These are phyloP conservation scores for Chymomyza caudatula DNA, from an alignment of 2,888 invertebrate genomes.

Conservation along the genomic window DNA sequence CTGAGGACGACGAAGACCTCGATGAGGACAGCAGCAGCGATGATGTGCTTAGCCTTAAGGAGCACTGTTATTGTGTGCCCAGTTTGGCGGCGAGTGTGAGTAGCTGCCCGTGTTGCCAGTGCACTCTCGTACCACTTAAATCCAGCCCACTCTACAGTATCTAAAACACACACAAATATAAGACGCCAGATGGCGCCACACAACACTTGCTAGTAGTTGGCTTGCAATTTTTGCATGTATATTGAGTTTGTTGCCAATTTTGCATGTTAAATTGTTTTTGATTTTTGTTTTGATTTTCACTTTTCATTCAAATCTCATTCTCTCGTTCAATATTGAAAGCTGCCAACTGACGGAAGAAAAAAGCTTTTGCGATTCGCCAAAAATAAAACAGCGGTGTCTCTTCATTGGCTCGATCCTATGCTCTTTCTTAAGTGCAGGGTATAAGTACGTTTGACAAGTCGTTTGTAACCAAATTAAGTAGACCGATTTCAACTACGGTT, in stretches of 20 bases:
- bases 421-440: not conserved
- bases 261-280: slow-evolving; percentile 53
- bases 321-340: not conserved
- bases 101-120: slow-evolving; percentile 36
- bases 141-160: slow-evolving; percentile 11
- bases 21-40: slow-evolving; percentile 66
- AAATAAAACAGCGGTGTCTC: not conserved
- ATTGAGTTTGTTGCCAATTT: not conserved
- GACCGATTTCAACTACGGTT: too few species aligned
- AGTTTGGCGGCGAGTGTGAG: slow-evolving; percentile 77
- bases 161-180: slow-evolving; percentile 26
- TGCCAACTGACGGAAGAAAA: not conserved
- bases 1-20: slow-evolving; percentile 46
- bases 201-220: slow-evolving; percentile 1
- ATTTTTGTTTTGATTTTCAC: slow-evolving; percentile 14
- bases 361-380: not conserved
- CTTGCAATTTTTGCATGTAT: not conserved
- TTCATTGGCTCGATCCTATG: not conserved
- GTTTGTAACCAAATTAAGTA: not conserved
- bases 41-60: slow-evolving; percentile 74
- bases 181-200: slow-evolving; percentile 29
- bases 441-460: not conserved
- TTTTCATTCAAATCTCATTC: not conserved
- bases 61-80: slow-evolving; percentile 76
- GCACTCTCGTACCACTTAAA: not conserved